Evolutionary conservation across 2,888 invertebrate genomes (phyloP).

Genomic region (Crematogaster levior): DNA sequence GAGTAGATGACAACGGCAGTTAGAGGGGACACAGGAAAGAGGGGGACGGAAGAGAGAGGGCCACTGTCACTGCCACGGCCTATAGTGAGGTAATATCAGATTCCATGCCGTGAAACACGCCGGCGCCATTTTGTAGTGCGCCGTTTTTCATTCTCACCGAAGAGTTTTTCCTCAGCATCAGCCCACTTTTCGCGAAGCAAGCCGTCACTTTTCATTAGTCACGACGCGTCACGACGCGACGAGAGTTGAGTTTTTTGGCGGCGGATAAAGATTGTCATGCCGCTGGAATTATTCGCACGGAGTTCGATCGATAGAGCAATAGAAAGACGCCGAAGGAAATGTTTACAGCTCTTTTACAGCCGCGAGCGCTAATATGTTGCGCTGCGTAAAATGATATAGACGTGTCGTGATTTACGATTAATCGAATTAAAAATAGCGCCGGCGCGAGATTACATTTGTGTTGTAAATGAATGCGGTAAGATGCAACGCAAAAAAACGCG

Average conservation of each 20-base stretch:
- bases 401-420: not conserved
- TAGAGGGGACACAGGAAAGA: conserved; percentile 28
- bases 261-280: not conserved
- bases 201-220: not conserved
- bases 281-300: not conserved
- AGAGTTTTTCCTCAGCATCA: not conserved
- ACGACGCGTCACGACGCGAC: not conserved
- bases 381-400: not conserved
- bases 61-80: conserved; percentile 85
- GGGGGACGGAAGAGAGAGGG: conserved; percentile 65
- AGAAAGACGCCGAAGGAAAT: not conserved
- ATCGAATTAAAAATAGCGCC: not conserved
- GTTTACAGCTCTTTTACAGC: no score
- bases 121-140: conserved; percentile 80
- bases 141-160: conserved; percentile 53
- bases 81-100: conserved; percentile 83
- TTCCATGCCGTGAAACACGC: conserved; percentile 77
- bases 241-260: not conserved
- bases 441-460: not conserved
- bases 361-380: not conserved
- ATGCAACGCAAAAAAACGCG: no score
- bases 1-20: conserved; percentile 25
- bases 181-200: not conserved
- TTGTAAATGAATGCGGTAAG: not conserved
- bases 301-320: not conserved